Conservation (phyloP, 1,140 invertebrate species). For the Calliphora vicina region DNA sequence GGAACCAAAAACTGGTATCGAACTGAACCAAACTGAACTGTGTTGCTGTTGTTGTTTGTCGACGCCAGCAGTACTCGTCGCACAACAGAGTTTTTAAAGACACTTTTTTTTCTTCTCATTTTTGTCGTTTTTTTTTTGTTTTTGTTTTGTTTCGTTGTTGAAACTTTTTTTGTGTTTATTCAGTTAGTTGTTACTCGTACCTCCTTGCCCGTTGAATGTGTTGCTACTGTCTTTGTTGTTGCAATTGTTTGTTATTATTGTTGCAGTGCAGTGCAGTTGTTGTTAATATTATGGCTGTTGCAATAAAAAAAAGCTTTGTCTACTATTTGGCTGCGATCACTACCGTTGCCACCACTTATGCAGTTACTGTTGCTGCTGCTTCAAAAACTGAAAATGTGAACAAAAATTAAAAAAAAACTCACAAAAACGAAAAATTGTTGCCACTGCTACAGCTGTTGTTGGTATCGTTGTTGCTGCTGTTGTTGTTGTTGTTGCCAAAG, state of each 20-base stretch:
- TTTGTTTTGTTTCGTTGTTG: not conserved
- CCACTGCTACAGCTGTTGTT: slow-evolving; percentile 19
- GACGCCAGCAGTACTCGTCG: not conserved
- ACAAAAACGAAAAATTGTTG: not conserved
- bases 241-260: slow-evolving; percentile 11
- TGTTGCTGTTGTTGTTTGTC: slow-evolving; percentile 14
- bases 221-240: not conserved
- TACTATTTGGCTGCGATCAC: slow-evolving; percentile 25
- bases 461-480: not conserved
- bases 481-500: slow-evolving; percentile 20
- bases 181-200: slow-evolving; percentile 1
- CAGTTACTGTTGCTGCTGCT: not conserved
- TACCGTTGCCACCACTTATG: not conserved
- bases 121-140: not conserved
- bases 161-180: slow-evolving; percentile 24
- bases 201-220: slow-evolving; percentile 21
- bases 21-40: slow-evolving; percentile 14
- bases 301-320: slow-evolving; percentile 24
- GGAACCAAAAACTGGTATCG: slow-evolving; percentile 63
- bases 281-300: slow-evolving; percentile 21
- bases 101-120: not conserved
- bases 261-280: slow-evolving; percentile 5
- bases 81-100: slow-evolving; percentile 20
- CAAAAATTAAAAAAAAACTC: not conserved
- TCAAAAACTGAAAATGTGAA: not conserved